Evolutionary conservation across 2,888 invertebrate genomes (phyloP), one percentile per base, ranked within the genome.

Genomic region (Troglohyphantes excavatus): DNA sequence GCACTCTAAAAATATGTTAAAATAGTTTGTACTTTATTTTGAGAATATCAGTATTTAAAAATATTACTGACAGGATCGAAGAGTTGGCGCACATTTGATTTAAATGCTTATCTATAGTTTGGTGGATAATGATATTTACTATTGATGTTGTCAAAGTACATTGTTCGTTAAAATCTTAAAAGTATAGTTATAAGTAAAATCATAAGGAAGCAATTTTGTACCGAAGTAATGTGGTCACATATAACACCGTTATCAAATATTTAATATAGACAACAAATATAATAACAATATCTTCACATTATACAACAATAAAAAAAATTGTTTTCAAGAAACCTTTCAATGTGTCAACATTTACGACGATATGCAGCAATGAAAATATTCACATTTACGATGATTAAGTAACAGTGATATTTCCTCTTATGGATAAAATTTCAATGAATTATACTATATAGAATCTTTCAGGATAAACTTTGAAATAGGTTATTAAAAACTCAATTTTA

Each of bases 361-460:
- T 61, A 76, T 29, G 23, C 26, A 33, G 39, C 63, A 17, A 43
- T 65, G 63, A 78, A 78, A 59, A 39, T 39, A 65, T 39, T 26
- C 39, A 65, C n/a, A 78, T 43, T 21, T n/a, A 33, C 6, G 29
- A 65, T 78, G 63, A 63, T 78, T 78, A 78, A 78, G 78, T 78
- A 78, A 78, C 78, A 78, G 11, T 78, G 61, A 78, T 23, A 72
- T n/a, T 46, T 17, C 27, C 26, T 17, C 39, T 9, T 33, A 73
- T 53, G n/a, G 59, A 73, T 75, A 78, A 78, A 63, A 78, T 78
- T 39, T 78, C 21, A 65, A 78, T 65, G 65, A 65, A 43, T 72
- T 72, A 27, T 72, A 72, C 63, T 78, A 23, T 65, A 78, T 78
- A 78, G 61, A 78, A 75, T 39, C 78, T 78, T 43, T 76, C 61